Percentiles rank a stretch among this genome's conserved stretches.
Evolutionary conservation across 2,113 vertebrate species (phyloP).

Genomic region (Erythrolamprus reginae): DNA sequence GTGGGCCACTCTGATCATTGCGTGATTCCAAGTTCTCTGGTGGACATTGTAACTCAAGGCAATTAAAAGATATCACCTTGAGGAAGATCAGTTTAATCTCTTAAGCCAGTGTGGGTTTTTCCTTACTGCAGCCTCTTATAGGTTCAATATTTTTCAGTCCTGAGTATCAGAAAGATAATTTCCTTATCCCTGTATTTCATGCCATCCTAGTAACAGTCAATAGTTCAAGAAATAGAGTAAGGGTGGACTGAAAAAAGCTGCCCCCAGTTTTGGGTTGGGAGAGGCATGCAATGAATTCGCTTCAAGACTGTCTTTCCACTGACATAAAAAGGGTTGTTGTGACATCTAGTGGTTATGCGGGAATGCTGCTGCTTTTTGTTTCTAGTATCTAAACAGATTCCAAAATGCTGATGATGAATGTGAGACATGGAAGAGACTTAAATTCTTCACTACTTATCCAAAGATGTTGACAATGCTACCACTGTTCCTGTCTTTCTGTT

Average conservation of each 20-base stretch:
- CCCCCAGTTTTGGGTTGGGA: background rate
- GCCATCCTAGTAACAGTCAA: background rate
- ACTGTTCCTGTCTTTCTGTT: too few species aligned
- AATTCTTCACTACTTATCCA: background rate
- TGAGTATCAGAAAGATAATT: too few species aligned
- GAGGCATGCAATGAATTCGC: background rate
- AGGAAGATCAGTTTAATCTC: background rate
- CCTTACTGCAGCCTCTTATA: background rate
- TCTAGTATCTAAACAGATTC: background rate
- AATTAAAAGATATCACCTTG: too few species aligned
- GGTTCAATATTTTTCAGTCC: background rate
- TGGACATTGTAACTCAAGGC: too few species aligned
- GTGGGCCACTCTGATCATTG: too few species aligned
- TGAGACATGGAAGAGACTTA: background rate
- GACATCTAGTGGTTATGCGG: slow-evolving; percentile 53
- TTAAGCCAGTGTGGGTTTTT: background rate
- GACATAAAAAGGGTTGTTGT: slow-evolving; percentile 40
- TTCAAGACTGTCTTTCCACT: background rate
- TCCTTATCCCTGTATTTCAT: background rate
- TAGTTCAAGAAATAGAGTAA: background rate
- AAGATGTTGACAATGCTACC: background rate
- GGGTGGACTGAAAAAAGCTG: background rate
- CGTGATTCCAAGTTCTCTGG: too few species aligned
- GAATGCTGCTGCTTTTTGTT: background rate
- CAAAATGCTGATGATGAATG: background rate